A percentile compares a stretch with the other conserved stretches of the same genome.
Conservation (phyloP, 2,113 vertebrate genomes). For the Tympanuchus pallidicinctus region DNA sequence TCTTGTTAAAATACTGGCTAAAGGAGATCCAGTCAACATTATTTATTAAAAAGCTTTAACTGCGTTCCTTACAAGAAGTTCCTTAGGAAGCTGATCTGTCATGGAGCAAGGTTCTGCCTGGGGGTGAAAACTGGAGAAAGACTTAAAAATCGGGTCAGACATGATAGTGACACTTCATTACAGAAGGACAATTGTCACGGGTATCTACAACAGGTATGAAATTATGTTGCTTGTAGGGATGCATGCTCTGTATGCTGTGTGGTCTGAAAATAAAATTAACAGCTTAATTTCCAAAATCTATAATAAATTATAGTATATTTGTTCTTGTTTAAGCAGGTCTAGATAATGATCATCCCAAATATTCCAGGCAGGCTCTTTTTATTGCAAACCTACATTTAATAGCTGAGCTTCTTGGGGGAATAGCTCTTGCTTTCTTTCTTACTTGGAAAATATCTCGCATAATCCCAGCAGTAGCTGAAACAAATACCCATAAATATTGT, state of each 20-base stretch:
- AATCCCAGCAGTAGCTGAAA: not conserved
- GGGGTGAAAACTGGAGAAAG: slow-evolving; percentile 25
- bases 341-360: not conserved
- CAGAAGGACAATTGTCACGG: not conserved
- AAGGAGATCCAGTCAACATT: slow-evolving; percentile 29
- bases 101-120: not conserved
- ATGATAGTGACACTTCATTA: not conserved
- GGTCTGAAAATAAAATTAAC: not conserved
- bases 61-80: not conserved
- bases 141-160: not conserved
- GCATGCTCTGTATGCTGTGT: not conserved
- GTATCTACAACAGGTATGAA: not conserved
- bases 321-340: not conserved
- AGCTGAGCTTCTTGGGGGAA: not conserved
- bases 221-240: not conserved
- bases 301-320: not conserved
- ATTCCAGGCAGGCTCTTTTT: not conserved
- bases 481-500: not conserved
- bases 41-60: slow-evolving; percentile 53
- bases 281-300: not conserved
- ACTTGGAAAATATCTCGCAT: not conserved
- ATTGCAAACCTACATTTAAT: not conserved
- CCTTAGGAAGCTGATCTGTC: not conserved
- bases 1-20: slow-evolving; percentile 16
- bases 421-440: not conserved